Evolutionary conservation across 1,140 invertebrate genomes (phyloP).

Genomic region (Drosophila lowei): DNA sequence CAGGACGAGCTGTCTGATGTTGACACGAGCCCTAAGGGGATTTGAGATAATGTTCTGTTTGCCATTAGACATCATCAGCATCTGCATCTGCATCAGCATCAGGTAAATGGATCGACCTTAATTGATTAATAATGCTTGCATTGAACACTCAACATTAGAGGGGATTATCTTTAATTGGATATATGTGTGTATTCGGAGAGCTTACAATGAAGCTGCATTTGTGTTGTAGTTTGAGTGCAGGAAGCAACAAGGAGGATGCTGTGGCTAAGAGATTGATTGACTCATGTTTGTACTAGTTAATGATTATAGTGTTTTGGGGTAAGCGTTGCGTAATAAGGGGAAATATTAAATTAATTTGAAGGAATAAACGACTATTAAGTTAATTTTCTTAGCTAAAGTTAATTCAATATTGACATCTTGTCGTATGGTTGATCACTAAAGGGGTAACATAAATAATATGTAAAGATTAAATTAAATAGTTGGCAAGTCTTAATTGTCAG

Average conservation of each 20-base stretch:
- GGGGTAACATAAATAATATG: too few species aligned
- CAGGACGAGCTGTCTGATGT: slow-evolving; percentile 17
- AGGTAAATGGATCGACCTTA: slow-evolving; percentile 14
- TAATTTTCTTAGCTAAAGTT: too few species aligned
- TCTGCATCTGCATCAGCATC: neutral
- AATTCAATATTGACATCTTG: too few species aligned
- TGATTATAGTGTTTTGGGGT: neutral
- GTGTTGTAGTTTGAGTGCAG: neutral
- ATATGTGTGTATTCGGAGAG: neutral
- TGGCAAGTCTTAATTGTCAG: too few species aligned
- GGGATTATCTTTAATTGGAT: slow-evolving; percentile 10
- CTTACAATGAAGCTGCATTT: neutral
- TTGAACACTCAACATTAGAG: neutral
- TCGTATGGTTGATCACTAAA: too few species aligned
- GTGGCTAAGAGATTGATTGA: neutral
- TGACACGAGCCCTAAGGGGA: slow-evolving; percentile 48
- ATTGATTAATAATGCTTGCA: slow-evolving; percentile 39
- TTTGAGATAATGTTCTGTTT: slow-evolving; percentile 37
- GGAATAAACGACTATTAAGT: neutral
- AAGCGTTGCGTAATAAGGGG: too few species aligned
- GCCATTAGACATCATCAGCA: neutral
- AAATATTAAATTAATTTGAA: too few species aligned
- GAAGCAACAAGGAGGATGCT: neutral
- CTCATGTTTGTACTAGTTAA: neutral
- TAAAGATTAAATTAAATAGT: too few species aligned